A percentile compares a stretch with the other conserved stretches of the same genome.
Conservation (phyloP, 2,888 invertebrate species). For the Colostygia pectinataria region DNA sequence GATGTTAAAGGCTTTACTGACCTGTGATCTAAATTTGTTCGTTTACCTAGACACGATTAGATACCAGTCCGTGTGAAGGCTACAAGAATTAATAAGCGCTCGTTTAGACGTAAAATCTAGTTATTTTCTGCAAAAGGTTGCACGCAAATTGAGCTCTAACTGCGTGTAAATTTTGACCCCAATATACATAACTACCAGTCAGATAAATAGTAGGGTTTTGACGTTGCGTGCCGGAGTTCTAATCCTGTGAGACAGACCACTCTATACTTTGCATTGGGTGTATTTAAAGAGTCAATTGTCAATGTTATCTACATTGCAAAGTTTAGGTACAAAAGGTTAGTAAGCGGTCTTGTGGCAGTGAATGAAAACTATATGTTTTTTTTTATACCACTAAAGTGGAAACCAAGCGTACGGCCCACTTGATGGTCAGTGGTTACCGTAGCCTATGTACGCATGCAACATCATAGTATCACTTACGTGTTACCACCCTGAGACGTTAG, state of each 20-base stretch:
- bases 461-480: no score
- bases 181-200: conserved; percentile 3
- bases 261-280: no score
- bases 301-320: no score
- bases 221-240: not conserved
- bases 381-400: no score
- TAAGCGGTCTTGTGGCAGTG: no score
- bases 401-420: no score
- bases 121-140: conserved; percentile 15
- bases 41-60: conserved; percentile 20
- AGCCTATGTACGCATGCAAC: no score
- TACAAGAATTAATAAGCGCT: conserved; percentile 9
- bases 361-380: no score
- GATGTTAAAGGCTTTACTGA: not conserved
- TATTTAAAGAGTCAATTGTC: no score
- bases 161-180: conserved; percentile 16
- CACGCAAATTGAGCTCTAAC: conserved; percentile 14
- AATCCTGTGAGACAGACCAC: not conserved
- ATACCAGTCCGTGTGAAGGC: conserved; percentile 10
- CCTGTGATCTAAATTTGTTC: conserved; percentile 7
- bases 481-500: no score
- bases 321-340: no score
- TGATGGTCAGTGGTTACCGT: no score
- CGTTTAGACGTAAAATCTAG: conserved; percentile 9
- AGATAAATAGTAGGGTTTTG: not conserved